Percentiles rank a stretch among this genome's conserved stretches.
These are phyloP conservation scores for Petrocephalus microphthalmus DNA, from an alignment of 2,113 vertebrate genomes.

Conservation along the genomic window DNA sequence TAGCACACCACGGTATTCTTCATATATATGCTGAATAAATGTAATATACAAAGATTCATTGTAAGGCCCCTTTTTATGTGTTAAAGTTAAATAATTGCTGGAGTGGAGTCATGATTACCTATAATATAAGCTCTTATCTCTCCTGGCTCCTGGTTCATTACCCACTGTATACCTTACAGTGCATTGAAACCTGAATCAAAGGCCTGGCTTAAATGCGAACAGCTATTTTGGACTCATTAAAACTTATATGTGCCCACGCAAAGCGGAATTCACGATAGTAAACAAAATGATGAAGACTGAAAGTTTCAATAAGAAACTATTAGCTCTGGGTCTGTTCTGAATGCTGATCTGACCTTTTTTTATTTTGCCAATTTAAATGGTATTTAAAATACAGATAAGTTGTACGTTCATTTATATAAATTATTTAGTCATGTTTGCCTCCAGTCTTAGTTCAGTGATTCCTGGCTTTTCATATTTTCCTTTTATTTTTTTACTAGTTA, in stretches of 20 bases:
- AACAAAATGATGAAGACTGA: slow-evolving; percentile 18
- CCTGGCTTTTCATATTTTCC: neutral
- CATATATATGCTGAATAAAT: slow-evolving; percentile 24
- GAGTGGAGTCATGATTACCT: slow-evolving; percentile 63
- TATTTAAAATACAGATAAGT: neutral
- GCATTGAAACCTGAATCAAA: slow-evolving; percentile 63
- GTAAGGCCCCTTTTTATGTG: slow-evolving; percentile 43
- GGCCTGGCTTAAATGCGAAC: slow-evolving; percentile 66
- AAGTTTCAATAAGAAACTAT: neutral
- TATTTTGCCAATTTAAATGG: neutral
- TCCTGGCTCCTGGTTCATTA: slow-evolving; percentile 60
- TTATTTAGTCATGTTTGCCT: neutral
- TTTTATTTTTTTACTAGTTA: neutral
- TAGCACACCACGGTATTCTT: slow-evolving; percentile 3
- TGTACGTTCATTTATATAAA: neutral
- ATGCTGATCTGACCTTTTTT: neutral
- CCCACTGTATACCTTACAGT: slow-evolving; percentile 68
- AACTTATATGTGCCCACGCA: slow-evolving; percentile 57
- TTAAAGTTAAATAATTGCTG: slow-evolving; percentile 53
- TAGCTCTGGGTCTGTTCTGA: neutral
- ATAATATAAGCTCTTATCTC: slow-evolving; percentile 67
- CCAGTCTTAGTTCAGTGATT: neutral
- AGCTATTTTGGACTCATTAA: slow-evolving; percentile 69
- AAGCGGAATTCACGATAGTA: slow-evolving; percentile 60
- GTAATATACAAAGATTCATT: slow-evolving; percentile 48